These are phyloP conservation scores for Eretmocerus hayati DNA, from an alignment of 2,888 invertebrate species.

Conservation along the genomic window DNA sequence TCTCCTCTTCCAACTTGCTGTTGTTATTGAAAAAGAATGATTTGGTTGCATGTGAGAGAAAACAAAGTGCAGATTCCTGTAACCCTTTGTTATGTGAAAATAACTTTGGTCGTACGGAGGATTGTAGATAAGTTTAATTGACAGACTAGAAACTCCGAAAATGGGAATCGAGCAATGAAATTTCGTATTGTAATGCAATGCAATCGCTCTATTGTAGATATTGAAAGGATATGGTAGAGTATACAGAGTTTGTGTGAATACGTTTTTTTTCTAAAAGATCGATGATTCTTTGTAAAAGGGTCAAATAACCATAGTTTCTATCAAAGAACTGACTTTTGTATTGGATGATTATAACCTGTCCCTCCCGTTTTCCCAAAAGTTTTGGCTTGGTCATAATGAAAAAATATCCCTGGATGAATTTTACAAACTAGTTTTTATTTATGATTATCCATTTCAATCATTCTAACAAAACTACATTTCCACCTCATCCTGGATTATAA, in stretches of 20 bases:
- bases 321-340: constrained; percentile 34
- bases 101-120: constrained; percentile 24
- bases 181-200: constrained; percentile 40
- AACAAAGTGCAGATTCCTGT: no score
- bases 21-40: no score
- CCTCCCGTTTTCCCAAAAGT: constrained; percentile 16
- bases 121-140: constrained; percentile 43
- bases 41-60: no score
- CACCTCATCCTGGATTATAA: no score
- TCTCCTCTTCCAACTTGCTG: no score
- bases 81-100: no score
- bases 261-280: constrained; percentile 47
- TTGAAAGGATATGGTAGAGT: constrained; percentile 28
- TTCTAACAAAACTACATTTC: constrained; percentile 20
- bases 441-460: constrained; percentile 16
- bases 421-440: constrained; percentile 20
- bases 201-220: constrained; percentile 48
- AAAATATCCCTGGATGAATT: constrained; percentile 14
- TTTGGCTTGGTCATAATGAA: no score
- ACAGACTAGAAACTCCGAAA: constrained; percentile 20
- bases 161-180: not conserved
- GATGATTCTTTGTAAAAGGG: constrained; percentile 50
- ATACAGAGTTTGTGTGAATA: constrained; percentile 47
- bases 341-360: constrained; percentile 22
- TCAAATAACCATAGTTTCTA: constrained; percentile 50